Evolutionary conservation across 2,113 vertebrate genomes (phyloP).

Genomic region (Anguilla japonica): DNA sequence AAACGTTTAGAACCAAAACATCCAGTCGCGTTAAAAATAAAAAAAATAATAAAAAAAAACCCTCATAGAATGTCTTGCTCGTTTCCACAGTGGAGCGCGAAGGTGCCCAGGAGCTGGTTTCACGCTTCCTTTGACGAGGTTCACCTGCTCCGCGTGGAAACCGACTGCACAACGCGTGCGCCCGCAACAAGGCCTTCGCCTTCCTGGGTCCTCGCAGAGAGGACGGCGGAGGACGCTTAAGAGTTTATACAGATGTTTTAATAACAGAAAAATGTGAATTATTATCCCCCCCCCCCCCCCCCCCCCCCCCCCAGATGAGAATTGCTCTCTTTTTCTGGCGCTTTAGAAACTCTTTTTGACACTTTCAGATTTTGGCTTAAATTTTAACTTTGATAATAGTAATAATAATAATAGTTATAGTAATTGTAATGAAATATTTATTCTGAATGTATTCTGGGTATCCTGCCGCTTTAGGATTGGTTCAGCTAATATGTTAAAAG

Average conservation of each 20-base stretch:
- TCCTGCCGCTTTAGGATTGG: neutral
- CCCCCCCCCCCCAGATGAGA: neutral
- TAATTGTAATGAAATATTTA: neutral
- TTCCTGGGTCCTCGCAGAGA: neutral
- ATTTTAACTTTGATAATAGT: neutral
- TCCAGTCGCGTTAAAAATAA: constrained; percentile 59
- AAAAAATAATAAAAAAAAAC: neutral
- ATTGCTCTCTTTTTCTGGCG: neutral
- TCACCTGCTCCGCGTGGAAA: constrained; percentile 63
- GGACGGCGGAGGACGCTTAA: neutral
- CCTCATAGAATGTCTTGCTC: neutral
- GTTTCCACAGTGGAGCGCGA: neutral
- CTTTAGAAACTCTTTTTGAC: neutral
- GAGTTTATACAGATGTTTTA: neutral
- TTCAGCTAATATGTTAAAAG: neutral
- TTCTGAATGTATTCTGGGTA: constrained; percentile 17
- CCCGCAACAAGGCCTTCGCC: no score
- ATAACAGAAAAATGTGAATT: neutral
- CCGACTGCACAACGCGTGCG: neutral
- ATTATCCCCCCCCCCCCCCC: neutral
- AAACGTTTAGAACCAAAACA: constrained; percentile 65
- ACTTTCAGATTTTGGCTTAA: neutral
- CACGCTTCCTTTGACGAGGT: constrained; percentile 44
- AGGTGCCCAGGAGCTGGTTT: neutral
- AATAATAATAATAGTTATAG: no score